These are phyloP conservation scores for Chelmon rostratus DNA, from an alignment of 2,797 vertebrate species.

Conservation along the genomic window DNA sequence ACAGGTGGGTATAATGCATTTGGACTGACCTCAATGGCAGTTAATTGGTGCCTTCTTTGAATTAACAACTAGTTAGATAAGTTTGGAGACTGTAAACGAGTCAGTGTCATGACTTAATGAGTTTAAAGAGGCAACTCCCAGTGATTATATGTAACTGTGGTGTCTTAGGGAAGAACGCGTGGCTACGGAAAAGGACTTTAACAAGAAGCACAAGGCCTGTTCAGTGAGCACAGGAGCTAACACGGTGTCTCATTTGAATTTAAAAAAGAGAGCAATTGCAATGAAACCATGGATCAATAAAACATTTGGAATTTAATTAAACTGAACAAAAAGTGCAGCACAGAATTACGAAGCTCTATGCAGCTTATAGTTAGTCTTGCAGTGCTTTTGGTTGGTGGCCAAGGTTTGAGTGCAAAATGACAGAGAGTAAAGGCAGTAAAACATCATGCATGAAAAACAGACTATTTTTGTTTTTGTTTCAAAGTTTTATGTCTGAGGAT, in stretches of 20 bases:
- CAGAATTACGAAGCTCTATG: not conserved
- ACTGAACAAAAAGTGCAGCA: not conserved
- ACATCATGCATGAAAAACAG: not conserved
- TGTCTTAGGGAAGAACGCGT: constrained; percentile 37
- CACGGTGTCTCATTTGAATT: not conserved
- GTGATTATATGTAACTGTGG: constrained; percentile 56
- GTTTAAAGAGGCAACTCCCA: constrained; percentile 70
- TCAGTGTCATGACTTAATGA: constrained; percentile 57
- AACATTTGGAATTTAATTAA: not conserved
- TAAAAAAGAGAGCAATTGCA: rapidly evolving
- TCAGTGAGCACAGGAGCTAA: constrained; percentile 13
- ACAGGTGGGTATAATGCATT: constrained; percentile 7
- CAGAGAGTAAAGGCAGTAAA: constrained; percentile 5
- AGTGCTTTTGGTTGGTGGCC: not conserved
- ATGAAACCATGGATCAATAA: not conserved
- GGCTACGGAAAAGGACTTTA: constrained; percentile 1
- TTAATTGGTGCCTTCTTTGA: constrained; percentile 53
- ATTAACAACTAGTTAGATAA: constrained; percentile 47
- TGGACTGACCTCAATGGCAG: constrained; percentile 9
- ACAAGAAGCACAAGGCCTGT: not conserved
- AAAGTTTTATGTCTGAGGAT: not conserved
- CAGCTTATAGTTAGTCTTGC: not conserved
- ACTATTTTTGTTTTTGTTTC: not conserved
- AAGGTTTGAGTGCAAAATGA: constrained; percentile 11
- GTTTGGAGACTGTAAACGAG: constrained; percentile 60